phyloP scores from a whole-genome alignment of 2,797 vertebrate genomes.

The Glossophaga mutica region DNA sequence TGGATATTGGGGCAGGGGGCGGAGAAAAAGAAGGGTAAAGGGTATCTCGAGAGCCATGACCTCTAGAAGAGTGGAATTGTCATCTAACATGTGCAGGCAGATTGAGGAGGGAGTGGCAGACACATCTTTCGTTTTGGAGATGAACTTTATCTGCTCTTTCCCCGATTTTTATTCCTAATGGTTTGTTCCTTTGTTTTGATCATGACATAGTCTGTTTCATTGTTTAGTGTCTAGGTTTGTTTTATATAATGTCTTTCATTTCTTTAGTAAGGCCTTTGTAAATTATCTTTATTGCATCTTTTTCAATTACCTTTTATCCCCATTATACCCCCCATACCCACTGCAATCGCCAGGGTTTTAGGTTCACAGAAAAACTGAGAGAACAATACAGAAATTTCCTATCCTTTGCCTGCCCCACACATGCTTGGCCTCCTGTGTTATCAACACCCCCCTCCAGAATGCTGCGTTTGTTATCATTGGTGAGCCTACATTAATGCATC shows the following conservation, averaged over 20 bases:
- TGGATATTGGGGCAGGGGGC: neutral
- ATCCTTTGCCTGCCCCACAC: neutral
- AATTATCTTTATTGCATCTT: neutral
- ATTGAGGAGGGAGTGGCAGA: no score
- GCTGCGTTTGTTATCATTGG: neutral
- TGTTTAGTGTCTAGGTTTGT: neutral
- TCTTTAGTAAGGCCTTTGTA: neutral
- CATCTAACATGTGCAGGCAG: neutral
- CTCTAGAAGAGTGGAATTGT: neutral
- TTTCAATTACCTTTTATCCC: neutral
- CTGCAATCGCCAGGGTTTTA: neutral
- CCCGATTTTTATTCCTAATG: neutral
- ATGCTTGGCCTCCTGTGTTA: neutral
- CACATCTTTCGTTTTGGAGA: neutral
- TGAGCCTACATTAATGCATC: neutral
- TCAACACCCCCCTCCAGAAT: neutral
- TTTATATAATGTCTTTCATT: neutral
- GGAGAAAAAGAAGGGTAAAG: fast-evolving
- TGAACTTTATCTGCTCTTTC: neutral
- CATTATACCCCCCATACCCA: neutral
- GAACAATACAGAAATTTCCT: neutral
- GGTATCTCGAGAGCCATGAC: neutral
- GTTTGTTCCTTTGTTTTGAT: neutral
- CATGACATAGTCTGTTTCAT: neutral
- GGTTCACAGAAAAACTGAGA: neutral